Base-by-base conservation (phyloP, 2,113 vertebrate species). In the Eublepharis macularius region DNA sequence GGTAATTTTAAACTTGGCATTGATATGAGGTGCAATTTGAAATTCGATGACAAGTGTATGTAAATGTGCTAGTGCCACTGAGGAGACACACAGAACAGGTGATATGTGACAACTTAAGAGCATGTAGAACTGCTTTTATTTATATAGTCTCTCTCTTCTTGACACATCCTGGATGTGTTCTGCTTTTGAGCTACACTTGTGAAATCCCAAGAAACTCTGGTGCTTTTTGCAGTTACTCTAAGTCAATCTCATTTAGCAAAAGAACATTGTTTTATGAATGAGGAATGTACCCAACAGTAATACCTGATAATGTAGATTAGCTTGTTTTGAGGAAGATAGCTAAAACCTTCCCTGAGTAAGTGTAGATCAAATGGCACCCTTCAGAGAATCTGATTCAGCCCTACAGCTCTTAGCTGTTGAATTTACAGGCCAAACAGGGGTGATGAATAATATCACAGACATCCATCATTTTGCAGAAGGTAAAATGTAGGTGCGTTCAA, bases 1-100 rank as follows among this genome's bases (percentile, higher is more conserved):
- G 92, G 90, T 92, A 94, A 94, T 94, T 94, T 92, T 88, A 82
- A 91, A 92, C 91, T 63, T 88, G 93, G 92, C 95, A 95, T 90
- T 95, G 88, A 93, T 94, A 92, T 93, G 93, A 96, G 95, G 94
- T 91, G 93, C 90, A 90, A 95, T 95, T 92, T 95, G 95, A 96
- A 96, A 96, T 92, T 95, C 93, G n/a, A 92, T 96, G 94, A 95
- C 92, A 96, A n/a, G 95, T 92, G 88, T 96, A 96, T 95, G 96
- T 94, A 96, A 96, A 96, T 95, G 94, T 82, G 93, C 94, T 96
- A 94, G 94, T 95, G 96, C 96, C 92, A 91, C 95, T 94, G 95
- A 96, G 96, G 95, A 96, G 96, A 95, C 92, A 94, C 80, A 91
- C 90, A 87, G 94, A 84, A 91, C 41, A 85, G 96, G 95, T 95